Evolutionary conservation across 1,140 invertebrate species (phyloP), one percentile per base, ranked within the genome.

Genomic region (Stenopsyche tienmushanensis): DNA sequence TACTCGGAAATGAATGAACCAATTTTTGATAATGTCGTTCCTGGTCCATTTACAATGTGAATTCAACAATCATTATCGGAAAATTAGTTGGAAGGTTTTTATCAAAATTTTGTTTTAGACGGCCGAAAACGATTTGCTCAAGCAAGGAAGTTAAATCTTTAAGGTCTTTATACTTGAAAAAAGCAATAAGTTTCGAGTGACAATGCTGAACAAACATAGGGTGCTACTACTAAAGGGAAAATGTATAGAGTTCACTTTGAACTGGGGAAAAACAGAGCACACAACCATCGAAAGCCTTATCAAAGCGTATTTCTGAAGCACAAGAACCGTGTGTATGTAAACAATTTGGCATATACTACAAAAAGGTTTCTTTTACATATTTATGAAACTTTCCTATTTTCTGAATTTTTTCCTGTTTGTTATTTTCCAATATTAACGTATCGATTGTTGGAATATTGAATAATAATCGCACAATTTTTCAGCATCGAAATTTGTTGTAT

Each of bases 311-410:
- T 23, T 47, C 23, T 23, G 26, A 8, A 13, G 58, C 55, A 23
- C 20, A 45, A 34, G 24, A 58, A 18, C 42, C 44, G 58, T 45
- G 23, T 21, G 7, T 60, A 45, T 47, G 44, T 60, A 18, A 60
- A 60, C 58, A 60, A 45, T 60, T 60, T 44, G 21, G 58, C 21
- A 42, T 60, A 60, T 15, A 60, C 58, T 26, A 60, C 58, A 60
- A 60, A 60, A 50, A 44, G 58, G 34, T 60, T 20, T 42, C 9
- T 42, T 42, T 47, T 60, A 60, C 58, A 60, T 60, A 60, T 60
- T 60, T 60, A 60, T 60, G 58, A 60, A 60, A 44, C 41, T 60
- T 50, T 20, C 21, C 10, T 20, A 20, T 50, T 50, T 50, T n/a
- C 41, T 44, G n/a, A 44, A 44, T 44, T 15, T n/a, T n/a, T n/a